phyloP scores from a whole-genome alignment of 2,888 invertebrate species.

The Dryomyza anilis region DNA sequence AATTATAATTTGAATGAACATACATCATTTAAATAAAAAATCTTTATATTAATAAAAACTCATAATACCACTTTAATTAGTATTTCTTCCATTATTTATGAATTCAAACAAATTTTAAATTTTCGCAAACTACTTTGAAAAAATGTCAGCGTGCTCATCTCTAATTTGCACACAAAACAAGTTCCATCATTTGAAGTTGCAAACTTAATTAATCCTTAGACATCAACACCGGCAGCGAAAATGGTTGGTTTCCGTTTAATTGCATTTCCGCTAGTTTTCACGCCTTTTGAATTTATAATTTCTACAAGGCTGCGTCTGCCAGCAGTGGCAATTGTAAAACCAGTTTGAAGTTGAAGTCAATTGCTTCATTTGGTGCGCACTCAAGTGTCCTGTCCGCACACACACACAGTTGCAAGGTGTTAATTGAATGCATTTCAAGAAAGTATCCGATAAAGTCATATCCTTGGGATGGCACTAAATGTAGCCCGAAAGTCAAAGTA shows the following conservation, averaged over 20 bases:
- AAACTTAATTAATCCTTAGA: too few relatives aligned
- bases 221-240: neutral
- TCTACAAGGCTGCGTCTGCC: neutral
- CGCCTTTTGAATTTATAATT: slow-evolving; percentile 24
- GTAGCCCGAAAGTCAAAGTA: too few relatives aligned
- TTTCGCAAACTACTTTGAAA: too few relatives aligned
- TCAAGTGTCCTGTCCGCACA: neutral
- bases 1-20: neutral
- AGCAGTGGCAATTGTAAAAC: too few relatives aligned
- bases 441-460: neutral
- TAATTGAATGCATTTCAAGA: slow-evolving; percentile 4
- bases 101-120: too few relatives aligned
- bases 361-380: neutral
- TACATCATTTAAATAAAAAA: neutral
- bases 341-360: too few relatives aligned
- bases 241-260: slow-evolving; percentile 18
- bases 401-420: neutral
- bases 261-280: slow-evolving; percentile 24
- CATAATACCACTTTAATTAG: too few relatives aligned
- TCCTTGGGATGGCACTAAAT: too few relatives aligned
- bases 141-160: too few relatives aligned
- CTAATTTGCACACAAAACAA: too few relatives aligned
- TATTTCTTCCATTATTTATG: too few relatives aligned
- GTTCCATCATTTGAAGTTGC: too few relatives aligned
- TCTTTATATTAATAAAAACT: neutral